Base-by-base conservation (phyloP, 2,797 vertebrate genomes). In the Lates japonicus region DNA sequence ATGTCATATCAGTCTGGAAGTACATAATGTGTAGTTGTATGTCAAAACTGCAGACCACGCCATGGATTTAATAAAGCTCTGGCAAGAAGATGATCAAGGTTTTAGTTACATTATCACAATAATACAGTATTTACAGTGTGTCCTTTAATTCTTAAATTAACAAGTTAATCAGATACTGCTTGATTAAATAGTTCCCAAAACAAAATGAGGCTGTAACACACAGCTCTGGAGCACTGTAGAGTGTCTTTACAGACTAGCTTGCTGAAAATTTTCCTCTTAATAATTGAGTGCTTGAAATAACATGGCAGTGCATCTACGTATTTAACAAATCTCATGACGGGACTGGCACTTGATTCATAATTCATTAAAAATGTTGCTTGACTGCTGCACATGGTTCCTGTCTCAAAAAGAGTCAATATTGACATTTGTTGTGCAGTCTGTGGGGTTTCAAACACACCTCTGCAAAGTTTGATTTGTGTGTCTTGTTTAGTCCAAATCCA, bases 391-490 rank as follows among this genome's bases (percentile, higher is more conserved):
- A 31, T 39, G 79, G 57, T 48, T 44, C 52, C 54, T 68, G 60
- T 44, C 71, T 79, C 17, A 11, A 44, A 66, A 49, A 14, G 12
- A 82, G 75, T 79, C 70, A 62, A 16, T 63, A 60, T 68, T 86
- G 69, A 71, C 77, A 64, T 87, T 49, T 71, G 48, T 39, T 63
- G 48, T 51, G 39, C 14, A 46, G 22, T 76, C 67, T 71, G 63
- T 54, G 44, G 62, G 35, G 33, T 77, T 70, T 49, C 54, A 55
- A 46, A 72, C 74, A 49, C 0, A 7, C 8, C 65, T 85, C 73
- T 71, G 60, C 70, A 37, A 37, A 60, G 33, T 68, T 74, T 77
- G 55, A 76, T 76, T 74, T 81, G 57, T 74, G 52, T 33, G 29
- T 65, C 61, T 51, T 74, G 16, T 61, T 68, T 59, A 16, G 5